A percentile compares a stretch with the other conserved stretches of the same genome.
These are phyloP conservation scores for Chanos chanos DNA, from an alignment of 2,797 vertebrate genomes.

Conservation along the genomic window DNA sequence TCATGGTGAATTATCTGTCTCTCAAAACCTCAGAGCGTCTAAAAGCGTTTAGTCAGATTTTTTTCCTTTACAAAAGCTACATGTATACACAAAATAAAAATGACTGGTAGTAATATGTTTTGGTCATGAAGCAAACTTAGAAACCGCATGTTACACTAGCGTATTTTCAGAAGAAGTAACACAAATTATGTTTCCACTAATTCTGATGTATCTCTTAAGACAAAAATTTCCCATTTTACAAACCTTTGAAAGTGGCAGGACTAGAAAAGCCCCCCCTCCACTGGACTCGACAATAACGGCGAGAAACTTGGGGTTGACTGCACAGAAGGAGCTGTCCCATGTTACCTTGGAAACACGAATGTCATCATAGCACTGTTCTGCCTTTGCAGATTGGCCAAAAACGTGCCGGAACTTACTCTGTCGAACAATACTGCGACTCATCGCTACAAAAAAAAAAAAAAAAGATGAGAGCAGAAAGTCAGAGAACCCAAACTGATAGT, in stretches of 20 bases:
- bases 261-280: constrained; percentile 91
- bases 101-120: too few species aligned
- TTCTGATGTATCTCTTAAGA: background rate
- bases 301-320: constrained; percentile 96
- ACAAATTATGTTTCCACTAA: too few species aligned
- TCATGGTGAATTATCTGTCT: too few species aligned
- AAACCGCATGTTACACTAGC: too few species aligned
- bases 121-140: too few species aligned
- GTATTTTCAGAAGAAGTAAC: background rate
- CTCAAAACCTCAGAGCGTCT: too few species aligned
- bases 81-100: too few species aligned
- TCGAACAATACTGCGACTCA: constrained; percentile 97
- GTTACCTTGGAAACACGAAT: constrained; percentile 98
- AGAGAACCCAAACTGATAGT: too few species aligned
- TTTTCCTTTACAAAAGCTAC: background rate
- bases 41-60: background rate
- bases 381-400: constrained; percentile 91
- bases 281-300: constrained; percentile 96
- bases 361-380: constrained; percentile 94
- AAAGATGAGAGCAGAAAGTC: too few species aligned
- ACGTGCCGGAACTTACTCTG: constrained; percentile 99
- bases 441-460: constrained; percentile 63
- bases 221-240: background rate
- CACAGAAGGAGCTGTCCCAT: constrained; percentile 97
- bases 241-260: constrained; percentile 88